These are phyloP conservation scores for Chaetorhynchus papuensis DNA, from an alignment of 2,113 vertebrate species.

Conservation along the genomic window DNA sequence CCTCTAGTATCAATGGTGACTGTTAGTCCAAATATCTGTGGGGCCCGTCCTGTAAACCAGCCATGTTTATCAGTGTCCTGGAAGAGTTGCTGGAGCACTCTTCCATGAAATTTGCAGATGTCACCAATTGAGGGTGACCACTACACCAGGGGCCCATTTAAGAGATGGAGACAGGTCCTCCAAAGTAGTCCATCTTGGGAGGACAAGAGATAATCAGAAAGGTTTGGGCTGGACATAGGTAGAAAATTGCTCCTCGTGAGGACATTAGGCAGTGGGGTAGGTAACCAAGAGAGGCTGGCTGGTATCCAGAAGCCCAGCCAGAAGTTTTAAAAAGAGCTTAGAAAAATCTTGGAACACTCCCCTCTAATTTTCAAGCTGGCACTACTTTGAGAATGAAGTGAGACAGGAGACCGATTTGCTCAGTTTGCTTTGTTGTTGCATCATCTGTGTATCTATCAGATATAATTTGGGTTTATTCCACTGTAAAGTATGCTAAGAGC, in stretches of 20 bases:
- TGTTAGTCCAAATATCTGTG: not conserved
- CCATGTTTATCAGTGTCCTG: not conserved
- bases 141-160: not conserved
- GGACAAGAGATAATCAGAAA: not conserved
- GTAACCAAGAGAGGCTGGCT: not conserved
- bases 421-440: not conserved
- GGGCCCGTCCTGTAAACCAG: not conserved
- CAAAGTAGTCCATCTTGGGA: not conserved
- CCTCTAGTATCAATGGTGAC: not conserved
- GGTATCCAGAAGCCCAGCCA: not conserved
- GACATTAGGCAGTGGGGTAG: accelerated
- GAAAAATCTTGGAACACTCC: not conserved
- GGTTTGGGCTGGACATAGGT: accelerated
- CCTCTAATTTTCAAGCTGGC: not conserved
- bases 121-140: not conserved
- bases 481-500: not conserved
- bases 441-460: not conserved
- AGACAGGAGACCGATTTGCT: not conserved
- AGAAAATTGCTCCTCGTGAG: not conserved
- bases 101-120: not conserved
- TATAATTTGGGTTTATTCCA: not conserved
- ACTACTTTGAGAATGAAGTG: not conserved
- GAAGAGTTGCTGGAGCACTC: not conserved
- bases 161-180: not conserved
- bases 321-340: not conserved